Evolutionary conservation across 2,113 vertebrate species (phyloP), one percentile per base, ranked within the genome.

Genomic region (Tautogolabrus adspersus): DNA sequence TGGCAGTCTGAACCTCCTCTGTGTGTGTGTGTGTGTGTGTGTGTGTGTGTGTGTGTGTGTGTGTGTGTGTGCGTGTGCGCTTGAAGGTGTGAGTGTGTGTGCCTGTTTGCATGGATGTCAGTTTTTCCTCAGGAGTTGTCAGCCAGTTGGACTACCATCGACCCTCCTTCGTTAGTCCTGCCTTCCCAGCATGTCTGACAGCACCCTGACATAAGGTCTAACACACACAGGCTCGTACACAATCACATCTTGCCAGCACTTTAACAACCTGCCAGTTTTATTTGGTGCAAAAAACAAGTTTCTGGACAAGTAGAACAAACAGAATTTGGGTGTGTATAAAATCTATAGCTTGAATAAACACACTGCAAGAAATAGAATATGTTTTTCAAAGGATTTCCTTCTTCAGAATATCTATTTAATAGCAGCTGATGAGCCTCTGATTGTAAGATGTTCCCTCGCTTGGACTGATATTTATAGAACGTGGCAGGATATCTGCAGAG

Each of bases 131-230:
- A 34, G 57, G 72, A 83, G 74, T 73, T 83, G 75, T 81, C 82
- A 82, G 71, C 16, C 59, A 60, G 71, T 76, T 34, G 61, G 66
- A 78, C 64, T 51, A 22, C 66, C 23, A 75, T 86, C 55, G 46
- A 79, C 61, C 52, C 61, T 58, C 38, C 73, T 84, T 87, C 81
- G 0, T 90, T 89, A 87, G 78, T 61, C 57, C 64, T 9, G 69
- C 69, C 74, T 75, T 65, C 64, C 26, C n/a, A 22, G 38, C 71
- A 23, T 40, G 47, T 79, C 71, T 87, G 85, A 84, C 83, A 76
- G 72, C 70, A 67, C 23, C 58, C 63, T 78, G 72, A 77, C 64
- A 56, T 69, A 42, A 66, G 51, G 30, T 42, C 54, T 55, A 79
- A 47, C 51, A 71, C 72, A 65, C 63, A 64, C 46, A 66, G 8